These are phyloP conservation scores for Bucorvus abyssinicus DNA, from an alignment of 2,797 vertebrate genomes.

Conservation along the genomic window DNA sequence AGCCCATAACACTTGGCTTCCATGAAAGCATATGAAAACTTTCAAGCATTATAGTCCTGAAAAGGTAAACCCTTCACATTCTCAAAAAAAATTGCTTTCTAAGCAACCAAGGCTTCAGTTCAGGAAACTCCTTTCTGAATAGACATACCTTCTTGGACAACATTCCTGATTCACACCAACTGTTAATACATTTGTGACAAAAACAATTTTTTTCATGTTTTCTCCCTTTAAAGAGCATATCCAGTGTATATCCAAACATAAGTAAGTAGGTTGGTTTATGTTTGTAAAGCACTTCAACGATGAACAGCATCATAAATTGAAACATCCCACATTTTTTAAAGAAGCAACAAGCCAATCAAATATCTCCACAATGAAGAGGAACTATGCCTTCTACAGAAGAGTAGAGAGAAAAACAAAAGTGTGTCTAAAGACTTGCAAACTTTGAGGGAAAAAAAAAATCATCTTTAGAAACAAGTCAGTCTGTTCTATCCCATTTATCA, in stretches of 20 bases:
- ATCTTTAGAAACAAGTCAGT: not conserved
- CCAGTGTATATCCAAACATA: conserved; percentile 27
- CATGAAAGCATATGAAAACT: not conserved
- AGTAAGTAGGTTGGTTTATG: conserved; percentile 41
- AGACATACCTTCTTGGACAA: not conserved
- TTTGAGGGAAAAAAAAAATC: not conserved
- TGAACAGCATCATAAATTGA: conserved; percentile 39
- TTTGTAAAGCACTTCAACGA: conserved; percentile 42
- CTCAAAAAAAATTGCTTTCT: not conserved
- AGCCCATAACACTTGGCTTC: not conserved
- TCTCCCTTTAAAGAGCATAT: too few relatives aligned
- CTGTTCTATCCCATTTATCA: not conserved
- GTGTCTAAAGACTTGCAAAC: not conserved
- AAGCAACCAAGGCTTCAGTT: not conserved
- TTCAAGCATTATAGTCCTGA: not conserved
- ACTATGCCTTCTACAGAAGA: not conserved
- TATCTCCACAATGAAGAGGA: not conserved
- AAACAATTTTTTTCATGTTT: not conserved
- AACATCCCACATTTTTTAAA: not conserved
- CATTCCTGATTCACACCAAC: not conserved
- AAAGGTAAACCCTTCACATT: not conserved
- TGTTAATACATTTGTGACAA: not conserved
- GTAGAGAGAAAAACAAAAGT: not conserved
- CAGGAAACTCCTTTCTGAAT: too few relatives aligned
- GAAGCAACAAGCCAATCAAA: not conserved